Base-by-base conservation (phyloP, 1,140 invertebrate species). In the Manduca sexta region DNA sequence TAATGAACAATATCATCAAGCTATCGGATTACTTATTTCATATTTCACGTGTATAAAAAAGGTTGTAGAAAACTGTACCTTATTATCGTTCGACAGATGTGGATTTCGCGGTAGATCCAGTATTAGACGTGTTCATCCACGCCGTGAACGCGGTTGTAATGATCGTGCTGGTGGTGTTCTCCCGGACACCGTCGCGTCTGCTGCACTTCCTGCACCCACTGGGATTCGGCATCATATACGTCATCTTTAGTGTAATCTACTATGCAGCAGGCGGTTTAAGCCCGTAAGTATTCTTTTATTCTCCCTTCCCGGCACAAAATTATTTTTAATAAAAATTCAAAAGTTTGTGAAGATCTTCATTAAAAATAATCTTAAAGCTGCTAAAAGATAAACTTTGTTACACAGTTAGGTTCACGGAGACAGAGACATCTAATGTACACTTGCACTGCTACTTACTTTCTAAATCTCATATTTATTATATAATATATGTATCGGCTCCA, bases 121-220 rank as follows among this genome's bases (percentile, higher is more conserved):
- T 66, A 0, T 46, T 85, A 44, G 76, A 85, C 45, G 38, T 77
- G 4, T 77, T 83, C 39, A 70, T 74, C 3, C 95, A 96, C 72
- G 90, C 88, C 2, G 85, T 90, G 31, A 95, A 95, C 82, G 91
- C 90, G 3, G 59, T 94, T 13, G 72, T 93, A 18, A 93, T 95
- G 86, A 55, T 95, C 1, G 38, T 90, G 1, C 93, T 96, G 66
- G 64, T 95, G n/a, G 80, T 89, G 49, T 79, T 93, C 7, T 89
- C 90, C 0, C 88, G 88, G 1, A 88, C 93, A 47, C 93, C 94
- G 0, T 73, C 91, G 7, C 77, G 89, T 34, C 42, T 95, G 10
- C 72, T 90, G 0, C 91, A 94, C 66, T 89, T 92, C 66, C 90
- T 92, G 80, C 88, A 91, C 64, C 87, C 91, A 5, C 60, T 93